Evolutionary conservation across 2,888 invertebrate species (phyloP), one percentile per base, ranked within the genome.

Genomic region (Diploptera punctata): DNA sequence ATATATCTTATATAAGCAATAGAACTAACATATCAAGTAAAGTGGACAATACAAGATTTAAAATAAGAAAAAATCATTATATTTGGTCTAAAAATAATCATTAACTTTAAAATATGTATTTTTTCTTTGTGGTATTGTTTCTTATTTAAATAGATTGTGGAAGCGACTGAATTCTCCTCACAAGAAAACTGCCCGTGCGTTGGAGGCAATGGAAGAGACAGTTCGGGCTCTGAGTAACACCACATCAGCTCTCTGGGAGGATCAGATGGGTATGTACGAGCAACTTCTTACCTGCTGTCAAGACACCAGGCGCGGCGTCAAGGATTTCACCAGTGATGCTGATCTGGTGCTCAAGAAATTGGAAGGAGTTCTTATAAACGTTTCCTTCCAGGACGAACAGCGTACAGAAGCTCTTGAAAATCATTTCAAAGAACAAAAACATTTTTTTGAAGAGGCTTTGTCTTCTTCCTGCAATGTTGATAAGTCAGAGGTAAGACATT

Each of bases 241-340:
- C n/a, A 80, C 82, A 2, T 52, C 79, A 9, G 74, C 78, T 18
- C 76, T 80, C 49, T 79, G 77, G 49, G 78, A 79, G 44, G 76
- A 77, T 16, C 77, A 77, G 24, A 74, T 76, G 21, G 24, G 49
- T n/a, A 57, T 49, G 26, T 70, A 57, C 38, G 73, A 76, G 13
- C 77, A 77, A 31, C 69, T 80, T 62, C 73, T 79, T 31, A 77
- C 77, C 47, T 79, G 78, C 65, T 82, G 81, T 70, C 78, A 79
- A 65, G 77, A 79, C 10, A 78, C 80, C 18, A 78, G 79, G 19
- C 79, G 78, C 69, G 80, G 81, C 74, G 61, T 82, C 2, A 77
- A 79, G 3, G 78, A 80, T n/a, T 81, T 81, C 72, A 80, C 81
- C 0, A 79, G 79, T 74, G 81, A 80, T 75, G 80, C 81, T 2